Conservation (phyloP, 2,113 vertebrate genomes). For the Hippocampus guttulatus region DNA sequence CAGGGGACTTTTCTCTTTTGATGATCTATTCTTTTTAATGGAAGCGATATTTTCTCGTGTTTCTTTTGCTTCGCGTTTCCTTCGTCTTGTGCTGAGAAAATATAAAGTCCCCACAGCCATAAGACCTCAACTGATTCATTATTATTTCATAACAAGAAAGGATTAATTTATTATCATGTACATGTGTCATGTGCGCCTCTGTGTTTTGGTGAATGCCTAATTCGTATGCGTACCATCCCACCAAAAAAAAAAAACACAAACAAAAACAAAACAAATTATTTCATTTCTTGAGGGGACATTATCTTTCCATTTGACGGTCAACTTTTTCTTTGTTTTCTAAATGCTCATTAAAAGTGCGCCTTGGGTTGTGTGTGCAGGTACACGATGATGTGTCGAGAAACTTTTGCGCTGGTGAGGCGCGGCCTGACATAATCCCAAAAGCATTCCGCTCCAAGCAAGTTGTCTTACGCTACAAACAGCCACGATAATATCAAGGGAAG, state of each 20-base stretch:
- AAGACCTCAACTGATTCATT: conserved; percentile 34
- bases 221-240: conserved; percentile 50
- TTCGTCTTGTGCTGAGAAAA: conserved; percentile 13
- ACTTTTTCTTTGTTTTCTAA: conserved; percentile 52
- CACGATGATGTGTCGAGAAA: conserved; percentile 31
- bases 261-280: conserved; percentile 38
- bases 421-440: conserved; percentile 26
- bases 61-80: background rate
- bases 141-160: conserved; percentile 41
- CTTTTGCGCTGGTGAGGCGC: conserved; percentile 26
- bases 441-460: conserved; percentile 13
- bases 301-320: conserved; percentile 46
- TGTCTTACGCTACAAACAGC: conserved; percentile 25
- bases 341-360: conserved; percentile 65
- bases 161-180: conserved; percentile 45
- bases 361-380: conserved; percentile 49
- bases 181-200: conserved; percentile 14
- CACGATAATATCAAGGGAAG: conserved; percentile 19
- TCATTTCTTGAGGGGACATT: conserved; percentile 50
- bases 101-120: conserved; percentile 15
- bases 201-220: conserved; percentile 29
- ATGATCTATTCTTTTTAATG: conserved; percentile 1
- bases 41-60: conserved; percentile 12
- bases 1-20: conserved; percentile 1
- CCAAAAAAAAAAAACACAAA: conserved; percentile 1